Conservation (phyloP, 1,140 invertebrate species). For the Neomicropteryx cornuta region DNA sequence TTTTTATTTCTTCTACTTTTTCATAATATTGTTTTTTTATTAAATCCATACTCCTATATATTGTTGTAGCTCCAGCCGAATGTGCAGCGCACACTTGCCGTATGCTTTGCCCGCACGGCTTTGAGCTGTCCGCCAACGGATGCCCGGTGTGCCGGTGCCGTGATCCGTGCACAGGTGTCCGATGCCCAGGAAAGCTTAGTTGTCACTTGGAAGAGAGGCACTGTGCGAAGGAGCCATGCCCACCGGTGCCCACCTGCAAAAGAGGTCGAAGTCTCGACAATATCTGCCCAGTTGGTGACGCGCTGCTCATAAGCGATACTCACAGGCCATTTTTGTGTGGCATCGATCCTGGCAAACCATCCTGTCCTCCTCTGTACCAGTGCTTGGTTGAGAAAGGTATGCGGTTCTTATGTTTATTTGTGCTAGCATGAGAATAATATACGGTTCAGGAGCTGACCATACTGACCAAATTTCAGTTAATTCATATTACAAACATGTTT, state of each 20-base stretch:
- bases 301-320: conserved; percentile 66
- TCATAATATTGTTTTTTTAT: too few species aligned
- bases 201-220: conserved; percentile 70
- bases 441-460: too few species aligned
- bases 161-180: conserved; percentile 64
- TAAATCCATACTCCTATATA: too few species aligned
- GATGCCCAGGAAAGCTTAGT: conserved; percentile 59
- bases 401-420: conserved; percentile 4
- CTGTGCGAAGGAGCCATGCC: conserved; percentile 66
- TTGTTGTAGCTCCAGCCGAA: conserved; percentile 39
- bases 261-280: conserved; percentile 58
- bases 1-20: too few species aligned
- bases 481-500: too few species aligned
- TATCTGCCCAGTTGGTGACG: conserved; percentile 67
- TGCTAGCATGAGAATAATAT: too few species aligned
- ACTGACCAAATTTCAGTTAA: too few species aligned
- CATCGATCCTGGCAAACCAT: conserved; percentile 65
- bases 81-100: conserved; percentile 72
- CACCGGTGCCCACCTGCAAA: conserved; percentile 74
- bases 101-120: conserved; percentile 81
- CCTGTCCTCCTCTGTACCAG: conserved; percentile 67
- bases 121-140: conserved; percentile 58
- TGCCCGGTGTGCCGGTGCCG: conserved; percentile 71
- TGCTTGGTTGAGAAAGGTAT: conserved; percentile 62
- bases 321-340: conserved; percentile 72